These are phyloP conservation scores for Amphibalanus amphitrite DNA, from an alignment of 1,140 invertebrate species.

Conservation along the genomic window DNA sequence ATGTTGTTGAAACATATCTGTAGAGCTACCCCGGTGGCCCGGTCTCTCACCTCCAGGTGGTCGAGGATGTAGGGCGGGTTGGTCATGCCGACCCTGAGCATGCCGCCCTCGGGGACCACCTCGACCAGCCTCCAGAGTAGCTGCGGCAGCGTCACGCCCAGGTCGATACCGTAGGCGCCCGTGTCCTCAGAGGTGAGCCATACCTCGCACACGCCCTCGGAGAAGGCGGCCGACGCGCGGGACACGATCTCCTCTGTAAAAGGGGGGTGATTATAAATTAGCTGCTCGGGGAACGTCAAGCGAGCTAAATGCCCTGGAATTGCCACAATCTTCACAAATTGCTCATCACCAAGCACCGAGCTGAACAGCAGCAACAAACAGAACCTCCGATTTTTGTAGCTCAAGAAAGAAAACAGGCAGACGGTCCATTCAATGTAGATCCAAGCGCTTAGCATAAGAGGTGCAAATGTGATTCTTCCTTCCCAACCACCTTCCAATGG, in stretches of 20 bases:
- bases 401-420: neutral
- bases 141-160: conserved; percentile 69
- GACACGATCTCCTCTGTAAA: conserved; percentile 60
- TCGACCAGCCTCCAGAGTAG: conserved; percentile 71
- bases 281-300: no score
- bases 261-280: no score
- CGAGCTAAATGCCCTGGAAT: no score
- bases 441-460: neutral
- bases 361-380: no score
- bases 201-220: conserved; percentile 88
- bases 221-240: conserved; percentile 62
- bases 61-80: conserved; percentile 97
- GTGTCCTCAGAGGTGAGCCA: conserved; percentile 98
- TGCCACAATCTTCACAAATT: no score
- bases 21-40: no score
- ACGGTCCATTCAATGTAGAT: neutral
- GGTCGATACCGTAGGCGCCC: conserved; percentile 89
- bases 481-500: neutral
- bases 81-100: conserved; percentile 67
- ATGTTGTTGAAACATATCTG: no score
- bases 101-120: conserved; percentile 74
- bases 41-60: conserved; percentile 58
- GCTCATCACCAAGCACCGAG: no score
- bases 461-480: neutral
- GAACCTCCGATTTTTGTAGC: neutral